These are phyloP conservation scores for Zaprionus lineosus DNA, from an alignment of 2,888 invertebrate species.

Conservation along the genomic window DNA sequence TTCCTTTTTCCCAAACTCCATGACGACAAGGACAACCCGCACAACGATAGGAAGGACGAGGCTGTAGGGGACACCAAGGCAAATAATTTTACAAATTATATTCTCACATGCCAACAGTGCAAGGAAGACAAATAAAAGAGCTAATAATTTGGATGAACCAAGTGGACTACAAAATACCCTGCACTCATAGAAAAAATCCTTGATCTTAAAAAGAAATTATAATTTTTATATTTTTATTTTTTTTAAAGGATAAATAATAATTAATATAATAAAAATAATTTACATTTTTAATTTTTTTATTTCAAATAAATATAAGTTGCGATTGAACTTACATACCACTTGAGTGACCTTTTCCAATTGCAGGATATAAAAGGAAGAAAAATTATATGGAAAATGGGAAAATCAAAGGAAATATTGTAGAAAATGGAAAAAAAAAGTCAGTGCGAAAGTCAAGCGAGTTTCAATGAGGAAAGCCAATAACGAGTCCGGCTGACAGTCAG, in stretches of 20 bases:
- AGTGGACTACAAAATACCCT: constrained; percentile 4
- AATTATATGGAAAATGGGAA: constrained; percentile 36
- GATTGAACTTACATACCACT: no score
- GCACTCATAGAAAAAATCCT: no score
- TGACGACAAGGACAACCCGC: no score
- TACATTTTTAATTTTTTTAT: no score
- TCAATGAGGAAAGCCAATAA: constrained; percentile 56
- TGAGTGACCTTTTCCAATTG: no score
- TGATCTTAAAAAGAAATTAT: no score
- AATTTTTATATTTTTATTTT: no score
- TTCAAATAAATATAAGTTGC: no score
- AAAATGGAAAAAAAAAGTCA: constrained; percentile 49
- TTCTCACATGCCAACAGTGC: constrained; percentile 68
- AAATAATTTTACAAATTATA: constrained; percentile 75
- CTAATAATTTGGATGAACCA: no score
- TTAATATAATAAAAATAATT: no score
- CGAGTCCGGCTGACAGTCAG: constrained; percentile 36
- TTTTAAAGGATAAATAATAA: no score
- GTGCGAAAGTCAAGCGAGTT: constrained; percentile 52
- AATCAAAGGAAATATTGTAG: constrained; percentile 29
- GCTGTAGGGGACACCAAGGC: constrained; percentile 58
- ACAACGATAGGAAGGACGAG: constrained; percentile 27
- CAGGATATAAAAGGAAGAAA: constrained; percentile 15
- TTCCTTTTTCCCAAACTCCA: constrained; percentile 47
- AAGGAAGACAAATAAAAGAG: constrained; percentile 53